Conservation (phyloP, 2,797 vertebrate genomes). For the Moxostoma hubbsi region DNA sequence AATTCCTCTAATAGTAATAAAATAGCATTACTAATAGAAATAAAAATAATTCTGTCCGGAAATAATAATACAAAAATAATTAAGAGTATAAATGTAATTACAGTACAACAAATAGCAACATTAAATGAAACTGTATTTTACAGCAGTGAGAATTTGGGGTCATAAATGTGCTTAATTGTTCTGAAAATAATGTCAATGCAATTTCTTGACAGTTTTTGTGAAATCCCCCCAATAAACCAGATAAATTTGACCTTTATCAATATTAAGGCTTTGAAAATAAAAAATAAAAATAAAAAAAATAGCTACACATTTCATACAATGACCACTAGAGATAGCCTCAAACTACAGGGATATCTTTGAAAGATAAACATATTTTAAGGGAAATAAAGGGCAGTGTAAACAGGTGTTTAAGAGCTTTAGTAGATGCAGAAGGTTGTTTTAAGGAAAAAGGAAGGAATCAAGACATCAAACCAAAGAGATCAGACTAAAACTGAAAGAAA, state of each 20-base stretch:
- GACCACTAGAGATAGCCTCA: too few relatives aligned
- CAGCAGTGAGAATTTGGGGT: neutral
- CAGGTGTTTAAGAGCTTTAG: neutral
- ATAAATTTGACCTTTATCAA: neutral
- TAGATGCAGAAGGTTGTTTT: neutral
- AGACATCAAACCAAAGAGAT: neutral
- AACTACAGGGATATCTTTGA: neutral
- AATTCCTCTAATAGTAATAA: too few relatives aligned
- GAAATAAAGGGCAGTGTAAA: neutral
- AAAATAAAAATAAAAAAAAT: too few relatives aligned
- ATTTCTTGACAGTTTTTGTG: neutral
- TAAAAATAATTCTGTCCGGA: too few relatives aligned
- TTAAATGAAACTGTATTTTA: too few relatives aligned
- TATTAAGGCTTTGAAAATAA: too few relatives aligned
- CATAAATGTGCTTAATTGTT: neutral
- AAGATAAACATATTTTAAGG: neutral
- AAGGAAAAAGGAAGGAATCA: neutral
- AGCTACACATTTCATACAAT: neutral
- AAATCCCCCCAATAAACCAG: neutral
- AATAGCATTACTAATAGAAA: too few relatives aligned
- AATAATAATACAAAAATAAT: too few relatives aligned
- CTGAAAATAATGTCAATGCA: too few relatives aligned
- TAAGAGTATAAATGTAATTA: too few relatives aligned
- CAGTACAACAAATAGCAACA: too few relatives aligned
- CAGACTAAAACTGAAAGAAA: constrained; percentile 57